Evolutionary conservation across 2,797 vertebrate species (phyloP), one percentile per base, ranked within the genome.

Genomic region (Necrosyrtes monachus): DNA sequence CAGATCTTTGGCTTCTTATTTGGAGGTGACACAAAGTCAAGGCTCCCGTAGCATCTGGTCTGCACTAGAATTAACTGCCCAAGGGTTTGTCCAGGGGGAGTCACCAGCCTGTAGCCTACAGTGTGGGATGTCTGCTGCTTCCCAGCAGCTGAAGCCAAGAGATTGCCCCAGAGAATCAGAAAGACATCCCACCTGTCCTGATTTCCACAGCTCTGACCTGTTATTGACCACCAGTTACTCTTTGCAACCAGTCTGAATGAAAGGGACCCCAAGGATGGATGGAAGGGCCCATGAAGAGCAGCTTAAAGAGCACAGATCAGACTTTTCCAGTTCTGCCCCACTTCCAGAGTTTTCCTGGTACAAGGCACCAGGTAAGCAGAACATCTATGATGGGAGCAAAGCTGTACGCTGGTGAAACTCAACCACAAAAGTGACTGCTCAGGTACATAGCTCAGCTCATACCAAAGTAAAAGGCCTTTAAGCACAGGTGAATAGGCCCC

Each of bases 121-220:
- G 1, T 30, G 15, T 9, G 15, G 31, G 43, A 50, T 35, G 6
- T 22, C 39, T 74, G 14, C 31, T 93, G 54, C 37, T 76, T 82
- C 46, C 45, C 30, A 39, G 43, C 23, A 74, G 28, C 20, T 69
- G 35, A 67, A 74, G 31, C 9, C 46, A 63, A 68, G 23, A 74
- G 23, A 11, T 25, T 37, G 17, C 3, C 25, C 5, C 35, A 88
- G 31, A 56, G 24, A 70, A 85, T 70, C 30, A 80, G 33, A 64
- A 91, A 53, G 20, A 54, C 8, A 65, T 10, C 3, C 6, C 3
- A 8, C 7, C 7, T 85, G 17, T 10, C 19, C 31, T 0, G 0
- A 4, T 51, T 76, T 63, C 41, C 24, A 50, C 19, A 72, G 4
- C 20, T 79, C 25, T 87, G n/a, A 56, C 20, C 18, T 76, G 4